Evolutionary conservation across 1,140 invertebrate species (phyloP).

Genomic region (Atta colombica): DNA sequence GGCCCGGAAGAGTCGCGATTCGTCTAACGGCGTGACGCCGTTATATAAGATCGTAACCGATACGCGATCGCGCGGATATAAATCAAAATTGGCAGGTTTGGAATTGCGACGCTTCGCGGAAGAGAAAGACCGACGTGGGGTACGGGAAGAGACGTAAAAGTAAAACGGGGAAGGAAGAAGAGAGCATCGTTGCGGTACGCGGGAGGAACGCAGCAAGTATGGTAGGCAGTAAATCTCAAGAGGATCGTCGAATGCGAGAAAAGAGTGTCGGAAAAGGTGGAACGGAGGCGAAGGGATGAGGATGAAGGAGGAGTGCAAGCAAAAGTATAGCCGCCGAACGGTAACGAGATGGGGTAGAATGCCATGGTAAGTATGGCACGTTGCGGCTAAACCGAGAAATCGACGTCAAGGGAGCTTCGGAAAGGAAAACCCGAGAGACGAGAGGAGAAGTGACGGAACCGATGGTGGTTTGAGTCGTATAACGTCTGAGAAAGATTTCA

Average conservation of each 20-base stretch:
- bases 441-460: not conserved
- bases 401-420: slow-evolving; percentile 20
- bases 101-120: slow-evolving; percentile 73
- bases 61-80: slow-evolving; percentile 64
- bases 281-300: slow-evolving; percentile 25
- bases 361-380: slow-evolving; percentile 60
- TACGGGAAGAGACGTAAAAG: not conserved
- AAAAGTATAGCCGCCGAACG: slow-evolving; percentile 17
- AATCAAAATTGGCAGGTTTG: slow-evolving; percentile 78
- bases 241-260: slow-evolving; percentile 63
- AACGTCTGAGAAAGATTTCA: slow-evolving; percentile 75
- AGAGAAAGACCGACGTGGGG: slow-evolving; percentile 3
- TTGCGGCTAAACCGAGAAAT: slow-evolving; percentile 67
- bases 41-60: slow-evolving; percentile 35
- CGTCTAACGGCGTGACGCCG: slow-evolving; percentile 45
- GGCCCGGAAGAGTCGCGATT: slow-evolving; percentile 56
- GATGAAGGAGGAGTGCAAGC: slow-evolving; percentile 35
- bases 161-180: slow-evolving; percentile 1
- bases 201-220: slow-evolving; percentile 33
- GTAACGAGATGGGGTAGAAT: slow-evolving; percentile 52
- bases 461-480: slow-evolving; percentile 65
- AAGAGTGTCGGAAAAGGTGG: slow-evolving; percentile 55
- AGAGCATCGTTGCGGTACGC: slow-evolving; percentile 15
- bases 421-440: slow-evolving; percentile 5
- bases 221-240: slow-evolving; percentile 69